A percentile compares a stretch with the other conserved stretches of the same genome.
Conservation (phyloP, 1,140 invertebrate genomes). For the Stegodyphus mimosarum region DNA sequence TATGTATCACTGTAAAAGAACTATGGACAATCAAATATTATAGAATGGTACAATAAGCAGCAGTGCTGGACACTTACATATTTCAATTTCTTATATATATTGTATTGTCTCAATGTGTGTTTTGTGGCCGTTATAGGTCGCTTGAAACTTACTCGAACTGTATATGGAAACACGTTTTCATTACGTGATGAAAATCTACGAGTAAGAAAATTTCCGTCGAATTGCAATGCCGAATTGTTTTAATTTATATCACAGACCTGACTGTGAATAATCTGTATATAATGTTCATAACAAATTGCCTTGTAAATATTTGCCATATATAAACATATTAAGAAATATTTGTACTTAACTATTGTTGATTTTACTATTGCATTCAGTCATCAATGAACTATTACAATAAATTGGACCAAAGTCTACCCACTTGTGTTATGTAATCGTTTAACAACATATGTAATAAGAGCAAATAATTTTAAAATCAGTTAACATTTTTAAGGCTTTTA, state of each 20-base stretch:
- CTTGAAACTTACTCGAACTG: constrained; percentile 38
- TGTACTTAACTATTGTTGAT: constrained; percentile 53
- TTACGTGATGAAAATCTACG: constrained; percentile 12
- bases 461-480: too few relatives aligned
- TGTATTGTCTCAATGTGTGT: constrained; percentile 51
- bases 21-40: constrained; percentile 5
- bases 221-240: constrained; percentile 59
- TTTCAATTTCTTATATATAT: constrained; percentile 34
- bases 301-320: constrained; percentile 58
- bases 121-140: constrained; percentile 57
- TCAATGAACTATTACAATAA: constrained; percentile 4
- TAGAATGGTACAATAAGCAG: background rate
- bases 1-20: background rate
- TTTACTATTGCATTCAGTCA: constrained; percentile 27
- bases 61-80: constrained; percentile 48
- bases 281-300: constrained; percentile 53
- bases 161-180: constrained; percentile 8
- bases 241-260: constrained; percentile 53
- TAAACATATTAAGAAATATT: constrained; percentile 59
- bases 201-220: constrained; percentile 58
- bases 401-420: constrained; percentile 22
- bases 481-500: too few relatives aligned
- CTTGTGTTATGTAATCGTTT: background rate
- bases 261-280: constrained; percentile 53
- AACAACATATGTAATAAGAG: too few relatives aligned